phyloP scores from a whole-genome alignment of 2,888 invertebrate species.

The Habrosyne pyritoides region DNA sequence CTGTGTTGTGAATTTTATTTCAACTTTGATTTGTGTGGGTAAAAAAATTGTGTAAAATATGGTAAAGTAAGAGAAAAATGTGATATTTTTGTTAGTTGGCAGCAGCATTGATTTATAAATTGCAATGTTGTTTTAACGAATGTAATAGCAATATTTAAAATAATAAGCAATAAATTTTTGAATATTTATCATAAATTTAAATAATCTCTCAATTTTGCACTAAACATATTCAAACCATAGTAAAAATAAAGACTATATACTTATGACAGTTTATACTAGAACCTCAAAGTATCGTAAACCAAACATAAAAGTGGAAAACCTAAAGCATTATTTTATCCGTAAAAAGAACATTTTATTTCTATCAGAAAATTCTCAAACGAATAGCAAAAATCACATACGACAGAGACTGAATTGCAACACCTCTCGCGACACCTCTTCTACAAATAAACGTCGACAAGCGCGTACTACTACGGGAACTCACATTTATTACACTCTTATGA shows the following conservation, averaged over 20 bases:
- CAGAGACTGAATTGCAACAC: constrained; percentile 6
- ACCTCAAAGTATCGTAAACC: background rate
- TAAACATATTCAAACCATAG: too few species aligned
- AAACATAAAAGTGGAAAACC: background rate
- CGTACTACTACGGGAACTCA: background rate
- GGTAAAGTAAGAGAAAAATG: too few species aligned
- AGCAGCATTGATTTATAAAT: too few species aligned
- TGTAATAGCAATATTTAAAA: too few species aligned
- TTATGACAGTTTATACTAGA: background rate
- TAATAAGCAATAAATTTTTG: too few species aligned
- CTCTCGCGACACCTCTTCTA: background rate
- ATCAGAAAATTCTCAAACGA: background rate
- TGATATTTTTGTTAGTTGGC: too few species aligned
- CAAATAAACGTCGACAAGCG: background rate
- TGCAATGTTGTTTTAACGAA: too few species aligned
- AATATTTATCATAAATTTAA: too few species aligned
- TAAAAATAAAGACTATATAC: background rate
- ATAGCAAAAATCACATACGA: constrained; percentile 2
- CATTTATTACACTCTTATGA: background rate
- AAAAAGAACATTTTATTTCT: background rate
- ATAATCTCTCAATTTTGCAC: too few species aligned
- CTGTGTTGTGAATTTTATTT: too few species aligned
- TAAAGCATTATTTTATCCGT: background rate
- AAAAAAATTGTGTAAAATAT: too few species aligned
- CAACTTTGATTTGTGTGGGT: too few species aligned